phyloP scores from a whole-genome alignment of 2,113 vertebrate genomes.

The Neodon shergylaensis region DNA sequence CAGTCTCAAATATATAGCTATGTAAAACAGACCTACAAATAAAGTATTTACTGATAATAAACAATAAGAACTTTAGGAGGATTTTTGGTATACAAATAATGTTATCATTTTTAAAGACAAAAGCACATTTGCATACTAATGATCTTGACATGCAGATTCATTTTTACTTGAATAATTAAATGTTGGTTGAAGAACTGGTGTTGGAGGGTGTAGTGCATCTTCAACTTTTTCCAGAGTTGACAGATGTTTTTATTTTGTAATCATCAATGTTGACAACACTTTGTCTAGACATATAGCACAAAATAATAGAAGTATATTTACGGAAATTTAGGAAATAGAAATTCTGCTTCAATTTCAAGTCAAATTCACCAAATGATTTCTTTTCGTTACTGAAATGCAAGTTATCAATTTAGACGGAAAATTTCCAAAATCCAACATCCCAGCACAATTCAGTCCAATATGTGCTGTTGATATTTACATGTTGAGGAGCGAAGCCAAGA shows the following conservation, averaged over 20 bases:
- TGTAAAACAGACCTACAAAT: background rate
- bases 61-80: background rate
- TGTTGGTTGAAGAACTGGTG: background rate
- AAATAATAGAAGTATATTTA: background rate
- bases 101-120: background rate
- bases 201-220: background rate
- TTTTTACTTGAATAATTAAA: background rate
- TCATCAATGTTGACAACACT: background rate
- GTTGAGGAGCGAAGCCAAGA: background rate
- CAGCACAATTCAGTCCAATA: background rate
- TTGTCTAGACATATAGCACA: background rate
- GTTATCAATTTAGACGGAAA: background rate
- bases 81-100: background rate
- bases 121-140: background rate
- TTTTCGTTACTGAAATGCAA: background rate
- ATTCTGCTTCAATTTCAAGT: background rate
- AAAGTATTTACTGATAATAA: background rate
- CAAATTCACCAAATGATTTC: background rate
- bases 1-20: background rate
- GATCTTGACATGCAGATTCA: background rate
- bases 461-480: background rate
- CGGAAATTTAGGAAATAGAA: background rate
- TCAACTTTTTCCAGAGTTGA: background rate
- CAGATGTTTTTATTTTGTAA: background rate
- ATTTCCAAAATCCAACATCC: background rate